Percentiles rank a stretch among this genome's conserved stretches.
These are phyloP conservation scores for Caerostris darwini DNA, from an alignment of 1,140 invertebrate genomes.

Conservation along the genomic window DNA sequence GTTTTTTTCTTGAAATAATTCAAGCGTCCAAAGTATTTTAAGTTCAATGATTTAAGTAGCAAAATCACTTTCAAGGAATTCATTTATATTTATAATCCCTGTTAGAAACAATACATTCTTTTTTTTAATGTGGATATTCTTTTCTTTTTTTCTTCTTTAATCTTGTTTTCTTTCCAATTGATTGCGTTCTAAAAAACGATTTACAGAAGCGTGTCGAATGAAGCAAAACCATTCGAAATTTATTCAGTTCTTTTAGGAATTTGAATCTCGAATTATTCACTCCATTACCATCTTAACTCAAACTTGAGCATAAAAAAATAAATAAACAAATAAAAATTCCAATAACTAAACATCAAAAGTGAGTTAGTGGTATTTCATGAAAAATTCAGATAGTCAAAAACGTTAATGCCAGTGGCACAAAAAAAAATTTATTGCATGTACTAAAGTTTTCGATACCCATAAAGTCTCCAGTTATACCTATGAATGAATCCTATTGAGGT, in stretches of 20 bases:
- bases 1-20: no score
- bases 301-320: background rate
- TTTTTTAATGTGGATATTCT: background rate
- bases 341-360: background rate
- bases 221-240: background rate
- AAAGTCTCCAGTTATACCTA: background rate
- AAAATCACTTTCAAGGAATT: no score
- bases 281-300: background rate
- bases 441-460: background rate
- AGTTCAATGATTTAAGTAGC: no score
- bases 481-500: background rate
- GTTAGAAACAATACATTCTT: background rate
- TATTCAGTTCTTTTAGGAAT: background rate
- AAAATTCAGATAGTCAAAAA: background rate
- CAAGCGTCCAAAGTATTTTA: no score
- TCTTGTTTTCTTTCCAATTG: background rate
- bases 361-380: background rate
- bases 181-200: background rate
- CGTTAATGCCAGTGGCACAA: background rate
- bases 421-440: background rate
- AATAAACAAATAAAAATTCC: background rate
- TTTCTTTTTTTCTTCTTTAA: background rate
- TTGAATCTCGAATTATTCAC: background rate
- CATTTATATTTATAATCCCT: no score
- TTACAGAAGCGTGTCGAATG: background rate